Base-by-base conservation (phyloP, 2,888 invertebrate species). In the Buathra laborator region DNA sequence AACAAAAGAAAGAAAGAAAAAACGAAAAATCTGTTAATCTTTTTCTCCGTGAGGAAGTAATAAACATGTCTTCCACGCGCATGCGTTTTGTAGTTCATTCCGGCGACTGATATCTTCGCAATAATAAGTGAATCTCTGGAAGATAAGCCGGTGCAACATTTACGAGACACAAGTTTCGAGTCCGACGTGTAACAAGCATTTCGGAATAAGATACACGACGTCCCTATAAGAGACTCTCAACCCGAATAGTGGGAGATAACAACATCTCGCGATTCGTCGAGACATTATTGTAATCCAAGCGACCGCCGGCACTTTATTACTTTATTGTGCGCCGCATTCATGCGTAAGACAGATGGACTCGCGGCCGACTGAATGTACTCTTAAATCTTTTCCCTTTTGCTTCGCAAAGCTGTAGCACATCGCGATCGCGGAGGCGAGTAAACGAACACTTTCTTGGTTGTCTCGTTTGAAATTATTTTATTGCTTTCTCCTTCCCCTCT, bases 241-340 rank as follows among this genome's bases (percentile, higher is more conserved):
- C 56, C 56, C 56, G 19, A 56, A 44, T 10, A 24, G 29, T 74
- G 46, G 19, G 80, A 56, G 78, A 75, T 59, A 37, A 75, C 56
- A 19, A 12, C 24, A 56, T 56, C 56, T 24, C 56, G 56, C 56
- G 56, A 56, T 83, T 70, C 44, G 16, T 59, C 37, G 66, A 48
- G 74, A 83, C 70, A 85, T 83, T 81, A 81, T 83, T 83, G 79
- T 84, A 67, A 66, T 68, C n/a, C 80, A 24, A 70, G 72, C 48
- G 70, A 72, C 81, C 51, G 71, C 51, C 70, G 14, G 62, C 67
- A 85, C 72, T 85, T 86, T 85, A 83, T 86, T 79, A 79, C 77
- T 75, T 85, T 76, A 82, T 85, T 81, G 83, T 80, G 56, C 75
- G 46, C 44, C 48, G 78, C 85, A 83, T 86, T 83, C 86, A 85